Percentiles rank a stretch among this genome's conserved stretches.
Evolutionary conservation across 2,888 invertebrate species (phyloP).

Genomic region (Dicyrtomina minuta): DNA sequence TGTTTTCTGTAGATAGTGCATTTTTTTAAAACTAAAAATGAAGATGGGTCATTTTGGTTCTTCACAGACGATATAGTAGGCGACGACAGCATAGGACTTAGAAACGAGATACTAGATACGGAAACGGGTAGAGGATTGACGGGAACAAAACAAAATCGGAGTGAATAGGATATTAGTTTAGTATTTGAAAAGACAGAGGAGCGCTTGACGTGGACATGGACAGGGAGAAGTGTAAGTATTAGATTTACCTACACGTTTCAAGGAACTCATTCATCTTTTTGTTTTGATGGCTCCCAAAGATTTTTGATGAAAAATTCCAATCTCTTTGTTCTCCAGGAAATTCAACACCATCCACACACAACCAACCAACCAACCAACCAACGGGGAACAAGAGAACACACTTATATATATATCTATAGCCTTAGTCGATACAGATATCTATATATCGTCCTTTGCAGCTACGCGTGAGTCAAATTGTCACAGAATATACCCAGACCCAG

Average conservation of each 20-base stretch:
- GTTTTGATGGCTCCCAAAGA: slow-evolving; percentile 15
- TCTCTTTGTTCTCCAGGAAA: slow-evolving; percentile 12
- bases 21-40: too few species aligned
- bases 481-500: too few species aligned
- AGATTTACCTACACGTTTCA: background rate
- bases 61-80: too few species aligned
- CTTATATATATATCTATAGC: background rate
- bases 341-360: background rate
- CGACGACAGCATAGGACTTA: too few species aligned
- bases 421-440: background rate
- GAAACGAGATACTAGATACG: too few species aligned
- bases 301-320: slow-evolving; percentile 33
- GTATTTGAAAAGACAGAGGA: background rate
- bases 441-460: background rate
- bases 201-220: background rate
- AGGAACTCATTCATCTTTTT: slow-evolving; percentile 3
- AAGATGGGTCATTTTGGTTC: too few species aligned
- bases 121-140: too few species aligned
- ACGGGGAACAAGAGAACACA: background rate
- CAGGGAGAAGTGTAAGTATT: background rate
- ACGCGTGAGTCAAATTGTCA: background rate
- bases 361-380: background rate
- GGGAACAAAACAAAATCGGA: too few species aligned
- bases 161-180: too few species aligned
- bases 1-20: too few species aligned